Evolutionary conservation across 2,888 invertebrate species (phyloP).

Genomic region (Cryptocephalus moraei): DNA sequence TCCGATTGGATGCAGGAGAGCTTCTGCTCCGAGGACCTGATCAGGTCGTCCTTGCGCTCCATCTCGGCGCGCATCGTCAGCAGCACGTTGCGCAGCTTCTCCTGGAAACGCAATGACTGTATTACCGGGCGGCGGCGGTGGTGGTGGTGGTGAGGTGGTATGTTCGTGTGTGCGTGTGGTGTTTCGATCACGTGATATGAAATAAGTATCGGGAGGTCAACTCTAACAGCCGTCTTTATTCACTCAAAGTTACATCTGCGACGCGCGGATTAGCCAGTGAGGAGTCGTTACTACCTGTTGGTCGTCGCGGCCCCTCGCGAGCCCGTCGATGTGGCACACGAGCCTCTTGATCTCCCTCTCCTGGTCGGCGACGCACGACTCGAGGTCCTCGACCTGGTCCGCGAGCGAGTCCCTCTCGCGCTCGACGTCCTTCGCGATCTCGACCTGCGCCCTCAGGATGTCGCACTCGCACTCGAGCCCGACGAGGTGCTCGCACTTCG

Average conservation of each 20-base stretch:
- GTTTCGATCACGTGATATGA: not conserved
- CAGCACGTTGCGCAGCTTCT: slow-evolving; percentile 27
- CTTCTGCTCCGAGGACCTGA: slow-evolving; percentile 30
- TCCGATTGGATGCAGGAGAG: slow-evolving; percentile 27
- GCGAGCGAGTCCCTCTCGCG: slow-evolving; percentile 42
- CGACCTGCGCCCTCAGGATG: slow-evolving; percentile 25
- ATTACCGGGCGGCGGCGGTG: no score
- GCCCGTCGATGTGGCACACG: slow-evolving; percentile 42
- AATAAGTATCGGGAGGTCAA: not conserved
- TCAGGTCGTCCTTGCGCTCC: slow-evolving; percentile 28
- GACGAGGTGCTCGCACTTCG: slow-evolving; percentile 28
- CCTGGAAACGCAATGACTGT: slow-evolving; percentile 14
- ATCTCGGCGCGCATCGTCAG: slow-evolving; percentile 28
- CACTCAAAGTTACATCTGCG: no score
- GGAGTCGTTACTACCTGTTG: slow-evolving; percentile 27
- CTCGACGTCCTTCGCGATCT: slow-evolving; percentile 30
- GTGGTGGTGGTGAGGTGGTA: no score
- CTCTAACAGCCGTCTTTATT: no score
- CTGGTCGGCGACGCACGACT: slow-evolving; percentile 46
- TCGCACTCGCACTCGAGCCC: slow-evolving; percentile 28
- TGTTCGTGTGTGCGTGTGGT: not conserved
- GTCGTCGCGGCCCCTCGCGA: slow-evolving; percentile 32
- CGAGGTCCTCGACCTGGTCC: slow-evolving; percentile 44
- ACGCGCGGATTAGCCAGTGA: not conserved
- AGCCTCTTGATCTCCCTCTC: slow-evolving; percentile 48